Evolutionary conservation across 2,113 vertebrate species (phyloP).

Genomic region (Lepus americanus): DNA sequence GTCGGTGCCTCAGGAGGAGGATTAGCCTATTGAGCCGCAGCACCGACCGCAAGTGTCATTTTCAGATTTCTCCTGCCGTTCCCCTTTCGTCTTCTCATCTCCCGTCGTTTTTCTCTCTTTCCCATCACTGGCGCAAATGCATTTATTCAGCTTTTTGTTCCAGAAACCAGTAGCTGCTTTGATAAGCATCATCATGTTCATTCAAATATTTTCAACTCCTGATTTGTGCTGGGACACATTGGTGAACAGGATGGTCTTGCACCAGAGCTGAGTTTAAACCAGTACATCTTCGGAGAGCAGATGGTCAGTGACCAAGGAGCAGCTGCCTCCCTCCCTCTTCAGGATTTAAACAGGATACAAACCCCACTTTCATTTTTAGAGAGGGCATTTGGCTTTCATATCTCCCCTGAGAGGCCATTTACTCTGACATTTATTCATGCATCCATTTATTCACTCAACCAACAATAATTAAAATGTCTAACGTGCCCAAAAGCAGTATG

Average conservation of each 20-base stretch:
- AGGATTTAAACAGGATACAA: neutral
- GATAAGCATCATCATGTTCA: neutral
- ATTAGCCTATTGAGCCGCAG: too few species aligned
- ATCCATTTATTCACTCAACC: neutral
- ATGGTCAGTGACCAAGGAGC: neutral
- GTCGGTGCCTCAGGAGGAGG: too few species aligned
- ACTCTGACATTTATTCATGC: neutral
- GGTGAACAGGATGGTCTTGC: neutral
- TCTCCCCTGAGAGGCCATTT: neutral
- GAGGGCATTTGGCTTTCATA: neutral
- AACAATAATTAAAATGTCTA: slow-evolving; percentile 25
- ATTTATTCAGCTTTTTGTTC: neutral
- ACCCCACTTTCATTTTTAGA: neutral
- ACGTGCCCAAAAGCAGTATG: neutral
- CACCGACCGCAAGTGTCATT: neutral
- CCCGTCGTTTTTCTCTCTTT: neutral
- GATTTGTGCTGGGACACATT: neutral
- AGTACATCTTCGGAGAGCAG: neutral
- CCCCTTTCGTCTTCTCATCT: neutral
- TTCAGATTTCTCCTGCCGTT: neutral
- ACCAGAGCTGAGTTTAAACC: neutral
- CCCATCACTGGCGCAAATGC: neutral
- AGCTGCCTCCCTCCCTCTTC: neutral
- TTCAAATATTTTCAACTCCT: neutral
- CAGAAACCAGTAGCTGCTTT: neutral